Base-by-base conservation (phyloP, 2,113 vertebrate genomes). In the Machaerirhynchus nigripectus region DNA sequence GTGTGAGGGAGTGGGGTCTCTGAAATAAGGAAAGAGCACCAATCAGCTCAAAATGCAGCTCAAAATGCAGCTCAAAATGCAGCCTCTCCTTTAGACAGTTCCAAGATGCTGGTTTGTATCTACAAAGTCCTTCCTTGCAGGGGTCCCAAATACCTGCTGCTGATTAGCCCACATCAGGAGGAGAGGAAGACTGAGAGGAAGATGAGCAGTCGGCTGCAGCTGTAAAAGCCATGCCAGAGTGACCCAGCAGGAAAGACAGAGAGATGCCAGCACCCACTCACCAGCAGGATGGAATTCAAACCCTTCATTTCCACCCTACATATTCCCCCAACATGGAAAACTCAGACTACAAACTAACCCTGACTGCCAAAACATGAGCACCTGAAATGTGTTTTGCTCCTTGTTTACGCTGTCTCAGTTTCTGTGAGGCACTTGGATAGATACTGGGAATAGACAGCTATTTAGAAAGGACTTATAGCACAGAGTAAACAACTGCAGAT, bases 161-260 rank as follows among this genome's bases (percentile, higher is more conserved):
- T 26, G 20, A 49, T 52, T 42, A 84, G 17, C 37, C 24, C 23
- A 67, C 27, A 39, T 13, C 4, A 7, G 47, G 47, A 78, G 33
- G 1, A 22, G 46, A 30, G 15, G 42, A 39, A 91, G 31, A n/a
- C 39, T 56, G 55, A 1, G 3, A 67, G 59, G 59, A 83, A 65
- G 74, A 77, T 11, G 5, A 90, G 19, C 31, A 78, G 68, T 37
- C 0, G 0, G 22, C 19, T 1, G 0, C 27, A 84, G 40, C 28
- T 63, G 46, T 30, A 67, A 64, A 46, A 50, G 35, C 50, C 49
- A 28, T 20, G 46, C 21, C 61, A 64, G 39, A 46, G 57, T 44
- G 27, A 35, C 11, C 30, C 0, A 0, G 44, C 6, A 15, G 52
- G 31, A 94, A 33, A 82, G 37, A 31, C 7, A 16, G 31, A 33